phyloP scores from a whole-genome alignment of 2,113 vertebrate genomes.

The Tachysurus vachellii region DNA sequence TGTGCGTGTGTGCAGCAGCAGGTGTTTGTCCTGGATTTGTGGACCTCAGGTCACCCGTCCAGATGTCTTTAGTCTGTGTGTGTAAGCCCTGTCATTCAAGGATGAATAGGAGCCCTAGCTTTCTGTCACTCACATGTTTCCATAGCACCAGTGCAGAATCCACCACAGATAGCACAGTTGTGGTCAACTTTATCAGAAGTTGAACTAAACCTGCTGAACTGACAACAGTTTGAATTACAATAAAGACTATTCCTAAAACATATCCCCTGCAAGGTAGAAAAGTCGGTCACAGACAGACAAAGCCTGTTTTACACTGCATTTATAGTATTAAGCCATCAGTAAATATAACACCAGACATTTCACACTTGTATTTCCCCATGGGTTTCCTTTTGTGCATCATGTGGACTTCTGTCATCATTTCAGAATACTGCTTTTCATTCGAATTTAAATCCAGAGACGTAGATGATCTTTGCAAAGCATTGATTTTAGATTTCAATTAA shows the following conservation, averaged over 20 bases:
- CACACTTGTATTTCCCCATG: neutral
- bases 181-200: neutral
- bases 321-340: no score
- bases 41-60: slow-evolving; percentile 54
- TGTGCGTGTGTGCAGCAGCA: slow-evolving; percentile 16
- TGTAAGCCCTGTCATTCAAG: slow-evolving; percentile 16
- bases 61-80: slow-evolving; percentile 32
- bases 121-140: slow-evolving; percentile 15
- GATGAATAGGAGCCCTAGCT: slow-evolving; percentile 25
- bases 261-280: neutral
- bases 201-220: neutral
- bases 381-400: neutral
- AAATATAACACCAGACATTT: neutral
- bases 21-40: slow-evolving; percentile 54
- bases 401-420: neutral
- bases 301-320: neutral
- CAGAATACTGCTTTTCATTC: neutral
- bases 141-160: neutral
- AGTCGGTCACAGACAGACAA: neutral
- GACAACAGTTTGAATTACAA: neutral
- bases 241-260: neutral
- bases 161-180: neutral
- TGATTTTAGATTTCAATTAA: neutral
- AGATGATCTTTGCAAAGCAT: neutral
- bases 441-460: neutral